Percentiles rank a stretch among this genome's conserved stretches.
Evolutionary conservation across 2,113 vertebrate species (phyloP).

Genomic region (mouse (Mus musculus)): DNA sequence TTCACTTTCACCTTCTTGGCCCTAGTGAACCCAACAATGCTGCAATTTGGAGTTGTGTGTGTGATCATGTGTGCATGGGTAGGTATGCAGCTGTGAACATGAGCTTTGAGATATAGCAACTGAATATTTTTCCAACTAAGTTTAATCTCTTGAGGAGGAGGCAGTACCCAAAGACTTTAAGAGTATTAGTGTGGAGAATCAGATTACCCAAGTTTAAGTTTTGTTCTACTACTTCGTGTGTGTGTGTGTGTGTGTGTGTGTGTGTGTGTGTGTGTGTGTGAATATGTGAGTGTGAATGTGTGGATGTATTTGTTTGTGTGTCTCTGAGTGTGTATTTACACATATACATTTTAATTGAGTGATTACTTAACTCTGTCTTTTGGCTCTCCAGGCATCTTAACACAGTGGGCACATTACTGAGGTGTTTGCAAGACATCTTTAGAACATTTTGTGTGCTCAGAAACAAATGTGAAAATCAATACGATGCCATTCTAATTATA

Average conservation of each 20-base stretch:
- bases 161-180: neutral
- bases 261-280: neutral
- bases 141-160: neutral
- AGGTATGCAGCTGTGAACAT: neutral
- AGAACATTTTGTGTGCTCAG: slow-evolving; percentile 69
- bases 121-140: neutral
- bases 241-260: no score
- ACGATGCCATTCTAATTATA: slow-evolving; percentile 77
- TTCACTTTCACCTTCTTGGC: neutral
- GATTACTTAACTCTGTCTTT: neutral
- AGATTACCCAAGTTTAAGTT: neutral
- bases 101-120: slow-evolving; percentile 5
- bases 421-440: slow-evolving; percentile 68
- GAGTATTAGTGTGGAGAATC: neutral
- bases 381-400: neutral
- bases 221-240: neutral
- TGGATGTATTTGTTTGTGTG: neutral
- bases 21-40: neutral
- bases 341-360: neutral
- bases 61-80: neutral
- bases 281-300: neutral
- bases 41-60: slow-evolving; percentile 20
- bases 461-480: slow-evolving; percentile 82
- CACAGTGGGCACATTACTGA: slow-evolving; percentile 58
- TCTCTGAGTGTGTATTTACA: neutral